Percentiles rank a stretch among this genome's conserved stretches.
phyloP scores from a whole-genome alignment of 2,888 invertebrate species.

The Ichneumon xanthorius region DNA sequence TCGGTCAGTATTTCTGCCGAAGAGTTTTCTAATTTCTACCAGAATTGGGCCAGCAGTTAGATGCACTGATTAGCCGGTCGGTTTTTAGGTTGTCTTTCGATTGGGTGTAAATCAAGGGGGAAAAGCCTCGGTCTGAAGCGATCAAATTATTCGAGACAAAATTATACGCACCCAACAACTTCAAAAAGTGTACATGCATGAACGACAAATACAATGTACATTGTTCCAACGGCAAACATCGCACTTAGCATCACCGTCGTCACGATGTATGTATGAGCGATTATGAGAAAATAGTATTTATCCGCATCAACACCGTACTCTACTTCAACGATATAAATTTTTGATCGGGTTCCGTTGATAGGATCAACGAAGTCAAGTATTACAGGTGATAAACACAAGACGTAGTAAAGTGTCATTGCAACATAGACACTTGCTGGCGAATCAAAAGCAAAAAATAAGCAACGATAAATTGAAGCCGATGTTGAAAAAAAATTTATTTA shows the following conservation, averaged over 20 bases:
- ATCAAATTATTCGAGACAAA: background rate
- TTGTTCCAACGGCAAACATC: background rate
- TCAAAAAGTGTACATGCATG: background rate
- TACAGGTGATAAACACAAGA: background rate
- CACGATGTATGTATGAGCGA: conserved; percentile 17
- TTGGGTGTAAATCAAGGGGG: too few species aligned
- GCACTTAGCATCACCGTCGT: background rate
- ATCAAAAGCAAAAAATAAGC: background rate
- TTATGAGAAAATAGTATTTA: conserved; percentile 1
- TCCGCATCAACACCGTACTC: conserved; percentile 26
- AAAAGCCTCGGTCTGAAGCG: too few species aligned
- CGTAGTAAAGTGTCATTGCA: too few species aligned
- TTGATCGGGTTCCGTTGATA: conserved; percentile 13
- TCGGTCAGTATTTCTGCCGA: too few species aligned
- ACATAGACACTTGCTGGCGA: background rate
- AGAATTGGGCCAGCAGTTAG: too few species aligned
- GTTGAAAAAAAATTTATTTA: background rate
- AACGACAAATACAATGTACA: background rate
- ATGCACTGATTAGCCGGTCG: too few species aligned
- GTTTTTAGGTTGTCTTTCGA: too few species aligned
- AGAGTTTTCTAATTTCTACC: too few species aligned
- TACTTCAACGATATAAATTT: conserved; percentile 20
- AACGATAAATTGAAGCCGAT: background rate
- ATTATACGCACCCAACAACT: too few species aligned
- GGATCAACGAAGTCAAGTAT: conserved; percentile 31